Base-by-base conservation (phyloP, 2,113 vertebrate species). In the Dipodomys spectabilis region DNA sequence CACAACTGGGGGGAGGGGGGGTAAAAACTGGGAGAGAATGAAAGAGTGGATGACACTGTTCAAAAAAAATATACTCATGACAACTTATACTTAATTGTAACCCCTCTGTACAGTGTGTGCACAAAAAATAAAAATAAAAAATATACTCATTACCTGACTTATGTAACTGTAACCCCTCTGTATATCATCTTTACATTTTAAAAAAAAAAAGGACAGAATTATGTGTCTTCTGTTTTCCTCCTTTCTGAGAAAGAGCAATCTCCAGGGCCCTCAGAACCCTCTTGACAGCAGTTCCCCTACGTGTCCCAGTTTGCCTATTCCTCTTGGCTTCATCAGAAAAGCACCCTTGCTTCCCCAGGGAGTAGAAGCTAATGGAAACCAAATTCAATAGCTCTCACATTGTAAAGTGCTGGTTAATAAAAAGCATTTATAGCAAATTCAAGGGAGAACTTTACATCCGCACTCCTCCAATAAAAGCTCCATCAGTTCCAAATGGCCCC, bases 361-460 rank as follows among this genome's bases (percentile, higher is more conserved):
- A 94, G 69, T 62, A 27, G 27, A 82, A 75, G 60, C 79, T 95
- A 96, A 96, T 88, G 92, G 86, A 93, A 75, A 74, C 75, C 91
- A 94, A 86, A 94, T 90, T 93, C 95, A 95, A 49, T 92, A 44
- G 64, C 57, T 85, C 72, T 95, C 88, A 92, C 27, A 2, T 3
- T 88, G 62, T 80, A 94, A 92, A 93, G 88, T 7, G 1, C 88
- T 85, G 28, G 71, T 80, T 96, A 95, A 96, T 96, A 96, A 96
- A 94, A 96, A 88, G 85, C 90, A 82, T 94, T 93, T 94, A 82
- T 82, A 92, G 94, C 94, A 93, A 94, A 96, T 79, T 96, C 88
- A 74, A 74, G 45, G 75, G 82, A 88, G 49, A 85, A 69, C 92
- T 93, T 94, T 75, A 77, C 32, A 68, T 80, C 80, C 0, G 0